phyloP scores from a whole-genome alignment of 2,888 invertebrate genomes.

The Cephus spinipes region DNA sequence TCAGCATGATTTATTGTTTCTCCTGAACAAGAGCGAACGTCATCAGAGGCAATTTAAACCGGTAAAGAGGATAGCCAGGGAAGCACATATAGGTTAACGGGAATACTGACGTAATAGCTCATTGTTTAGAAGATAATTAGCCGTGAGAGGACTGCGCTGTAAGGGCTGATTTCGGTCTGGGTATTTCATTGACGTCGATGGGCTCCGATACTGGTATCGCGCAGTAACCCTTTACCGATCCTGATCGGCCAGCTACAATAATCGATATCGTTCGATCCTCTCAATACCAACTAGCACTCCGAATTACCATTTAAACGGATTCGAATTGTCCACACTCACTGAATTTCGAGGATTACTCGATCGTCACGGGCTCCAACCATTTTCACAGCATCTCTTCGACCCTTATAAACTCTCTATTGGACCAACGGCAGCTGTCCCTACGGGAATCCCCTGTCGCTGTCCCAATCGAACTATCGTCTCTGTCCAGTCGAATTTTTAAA shows the following conservation, averaged over 20 bases:
- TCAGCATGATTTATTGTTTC: slow-evolving; percentile 1
- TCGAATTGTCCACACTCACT: slow-evolving; percentile 23
- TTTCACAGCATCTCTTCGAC: not conserved
- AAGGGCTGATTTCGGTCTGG: slow-evolving; percentile 24
- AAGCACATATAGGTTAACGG: slow-evolving; percentile 23
- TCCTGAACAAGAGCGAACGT: not conserved
- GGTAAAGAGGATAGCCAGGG: slow-evolving; percentile 16
- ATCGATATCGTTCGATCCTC: slow-evolving; percentile 2
- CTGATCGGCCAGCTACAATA: not conserved
- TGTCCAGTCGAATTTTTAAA: not conserved
- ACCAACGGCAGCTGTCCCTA: not conserved
- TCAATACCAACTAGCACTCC: slow-evolving; percentile 30
- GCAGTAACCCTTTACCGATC: not conserved
- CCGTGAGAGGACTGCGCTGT: slow-evolving; percentile 18
- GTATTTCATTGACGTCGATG: slow-evolving; percentile 17
- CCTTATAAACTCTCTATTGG: not conserved
- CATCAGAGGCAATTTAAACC: not conserved
- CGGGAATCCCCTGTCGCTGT: not conserved
- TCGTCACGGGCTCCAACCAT: not conserved
- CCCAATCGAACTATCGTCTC: not conserved
- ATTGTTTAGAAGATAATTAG: slow-evolving; percentile 35
- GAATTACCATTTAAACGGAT: slow-evolving; percentile 44
- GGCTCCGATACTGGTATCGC: not conserved
- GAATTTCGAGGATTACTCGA: slow-evolving; percentile 6
- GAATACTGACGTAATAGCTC: slow-evolving; percentile 23